Base-by-base conservation (phyloP, 2,113 vertebrate genomes). In the Xenus cinereus region DNA sequence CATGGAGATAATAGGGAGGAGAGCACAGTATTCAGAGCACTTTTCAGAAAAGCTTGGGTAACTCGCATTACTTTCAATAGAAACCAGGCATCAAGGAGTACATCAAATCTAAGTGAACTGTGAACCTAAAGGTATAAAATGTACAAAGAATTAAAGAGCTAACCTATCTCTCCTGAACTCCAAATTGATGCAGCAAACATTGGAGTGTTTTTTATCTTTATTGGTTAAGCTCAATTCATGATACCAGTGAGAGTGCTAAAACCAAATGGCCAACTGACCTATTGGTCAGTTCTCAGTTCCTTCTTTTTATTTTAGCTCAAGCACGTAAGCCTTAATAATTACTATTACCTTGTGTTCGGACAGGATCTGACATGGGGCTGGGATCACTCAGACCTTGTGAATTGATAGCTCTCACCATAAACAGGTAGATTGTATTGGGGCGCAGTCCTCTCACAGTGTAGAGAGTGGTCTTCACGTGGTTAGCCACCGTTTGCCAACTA, bases 361-460 rank as follows among this genome's bases (percentile, higher is more conserved):
- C 99, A 11, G 99, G 99, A 20, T 99, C 99, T 20, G 99, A 99
- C 98, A 99, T 99, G 14, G 99, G 98, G 79, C 99, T 99, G 10
- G 99, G 99, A 89, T 99, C 99, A n/a, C 99, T 99, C 91, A 99
- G 98, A 50, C 99, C 99, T 96, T 99, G 99, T 5, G 97, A 93
- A 96, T 99, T 99, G 97, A 99, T 99, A 3, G 99, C 99, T 96
- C 99, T 99, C 74, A 99, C 99, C 99, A 99, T 99, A 97, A 99
- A 99, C 86, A 99, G 97, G 98, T 99, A 99, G 96, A 99, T 99
- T 37, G 99, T 99, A 95, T 99, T 99, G 63, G 99, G 99, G 39
- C 99, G 98, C 23, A 99, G 97, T 66, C 99, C 99, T 95, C 98
- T 98, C 60, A 99, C 98, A 2, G 99, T 99, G 81, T 98, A 99